These are phyloP conservation scores for Lasioglossum villosulum DNA, from an alignment of 2,888 invertebrate genomes.

Conservation along the genomic window DNA sequence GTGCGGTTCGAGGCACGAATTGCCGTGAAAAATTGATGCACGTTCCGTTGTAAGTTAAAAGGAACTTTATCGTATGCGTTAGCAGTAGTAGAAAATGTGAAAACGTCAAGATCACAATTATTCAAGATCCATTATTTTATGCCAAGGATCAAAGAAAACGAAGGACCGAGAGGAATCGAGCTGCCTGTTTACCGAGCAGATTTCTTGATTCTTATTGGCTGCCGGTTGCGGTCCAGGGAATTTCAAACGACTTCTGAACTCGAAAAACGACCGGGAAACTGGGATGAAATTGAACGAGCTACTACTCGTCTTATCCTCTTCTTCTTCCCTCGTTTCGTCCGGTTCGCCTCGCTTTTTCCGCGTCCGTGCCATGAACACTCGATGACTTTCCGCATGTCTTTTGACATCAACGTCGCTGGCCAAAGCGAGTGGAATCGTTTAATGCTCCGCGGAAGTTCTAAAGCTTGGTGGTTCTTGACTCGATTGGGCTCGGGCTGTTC, in stretches of 20 bases:
- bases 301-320: background rate
- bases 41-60: no score
- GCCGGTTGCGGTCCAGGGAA: background rate
- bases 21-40: background rate
- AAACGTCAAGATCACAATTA: no score
- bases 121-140: no score
- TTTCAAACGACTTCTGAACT: background rate
- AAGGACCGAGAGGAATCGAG: background rate
- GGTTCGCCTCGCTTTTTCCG: background rate
- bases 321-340: background rate
- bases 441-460: background rate
- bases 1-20: background rate
- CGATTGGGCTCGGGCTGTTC: background rate
- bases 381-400: slow-evolving; percentile 1
- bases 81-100: no score
- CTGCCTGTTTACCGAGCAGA: background rate
- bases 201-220: background rate
- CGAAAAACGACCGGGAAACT: background rate
- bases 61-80: no score
- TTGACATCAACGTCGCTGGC: background rate
- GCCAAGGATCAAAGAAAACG: no score
- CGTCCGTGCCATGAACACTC: background rate
- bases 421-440: background rate
- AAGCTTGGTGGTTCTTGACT: background rate
- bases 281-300: background rate